Evolutionary conservation across 2,113 vertebrate genomes (phyloP), one percentile per base, ranked within the genome.

Genomic region (Neodontobutis hainanensis): DNA sequence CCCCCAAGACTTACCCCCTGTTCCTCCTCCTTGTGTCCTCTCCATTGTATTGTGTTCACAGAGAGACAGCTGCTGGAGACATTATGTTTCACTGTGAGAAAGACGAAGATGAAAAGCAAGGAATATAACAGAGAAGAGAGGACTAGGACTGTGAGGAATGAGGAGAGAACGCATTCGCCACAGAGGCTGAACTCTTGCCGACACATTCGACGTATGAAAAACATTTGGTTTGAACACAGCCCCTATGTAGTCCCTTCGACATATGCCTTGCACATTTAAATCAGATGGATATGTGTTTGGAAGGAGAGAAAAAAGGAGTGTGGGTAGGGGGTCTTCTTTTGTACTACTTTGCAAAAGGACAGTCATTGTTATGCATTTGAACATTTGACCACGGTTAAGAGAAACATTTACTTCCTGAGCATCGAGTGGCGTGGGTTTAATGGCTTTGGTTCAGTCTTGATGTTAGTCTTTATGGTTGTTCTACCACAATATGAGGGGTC

Each of bases 51-150:
- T 76, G 74, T 64, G 68, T 75, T 51, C 34, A 78, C 63, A 55
- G 44, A 76, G 53, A 79, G 77, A 88, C 89, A 90, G 88, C 88
- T 92, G 87, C 55, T 45, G 70, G 86, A 89, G 77, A 82, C 78
- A 88, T 91, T 77, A 88, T 52, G 71, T 32, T 65, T 49, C 59
- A n/a, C 42, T 67, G 55, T 61, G 61, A 50, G 63, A 61, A 51
- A 7, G 50, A 16, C 19, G 19, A 61, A 68, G 61, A 65, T 16
- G 38, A 42, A 61, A 47, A 58, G 56, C 60, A 70, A 65, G 44
- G 44, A 61, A 55, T 53, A 57, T 75, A 27, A 51, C 49, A 4
- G 34, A 44, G 46, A 55, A 43, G 55, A 57, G 46, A 8, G 36
- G 45, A 59, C 36, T 40, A 59, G 43, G 60, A 59, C 15, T 68